Conservation (phyloP, 2,797 vertebrate species). For the Merluccius polli region DNA sequence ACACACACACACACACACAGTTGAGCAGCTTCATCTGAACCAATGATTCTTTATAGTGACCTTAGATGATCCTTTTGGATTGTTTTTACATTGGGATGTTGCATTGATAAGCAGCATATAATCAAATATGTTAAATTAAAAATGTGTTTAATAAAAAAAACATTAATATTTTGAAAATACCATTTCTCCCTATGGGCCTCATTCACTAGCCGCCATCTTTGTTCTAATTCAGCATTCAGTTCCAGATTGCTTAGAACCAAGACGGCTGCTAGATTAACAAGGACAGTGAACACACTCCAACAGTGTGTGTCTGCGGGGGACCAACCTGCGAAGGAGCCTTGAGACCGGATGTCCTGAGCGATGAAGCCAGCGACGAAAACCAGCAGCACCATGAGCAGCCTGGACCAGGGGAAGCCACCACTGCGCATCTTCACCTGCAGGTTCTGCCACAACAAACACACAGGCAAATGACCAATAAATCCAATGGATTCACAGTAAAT, state of each 20-base stretch:
- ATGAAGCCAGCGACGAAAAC: conserved; percentile 77
- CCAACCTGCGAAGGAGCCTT: conserved; percentile 81
- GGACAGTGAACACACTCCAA: background rate
- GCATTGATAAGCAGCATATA: background rate
- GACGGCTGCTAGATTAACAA: background rate
- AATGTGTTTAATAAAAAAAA: too few species aligned
- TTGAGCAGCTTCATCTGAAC: background rate
- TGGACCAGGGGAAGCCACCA: conserved; percentile 78
- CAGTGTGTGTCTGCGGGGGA: background rate
- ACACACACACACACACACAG: background rate
- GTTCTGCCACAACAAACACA: conserved; percentile 53
- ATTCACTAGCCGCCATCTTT: too few species aligned
- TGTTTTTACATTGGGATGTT: background rate
- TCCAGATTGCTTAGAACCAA: background rate
- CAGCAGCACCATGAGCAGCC: conserved; percentile 77
- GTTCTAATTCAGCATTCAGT: too few species aligned
- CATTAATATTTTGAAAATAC: background rate
- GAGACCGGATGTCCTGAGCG: conserved; percentile 78
- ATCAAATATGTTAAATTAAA: background rate
- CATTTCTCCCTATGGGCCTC: background rate
- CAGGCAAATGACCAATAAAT: background rate
- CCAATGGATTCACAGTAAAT: background rate
- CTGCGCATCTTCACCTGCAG: conserved; percentile 82
- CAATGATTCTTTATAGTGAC: background rate
- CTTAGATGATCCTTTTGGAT: too few species aligned